Conservation (phyloP, 2,113 vertebrate species). For the Pipa parva region DNA sequence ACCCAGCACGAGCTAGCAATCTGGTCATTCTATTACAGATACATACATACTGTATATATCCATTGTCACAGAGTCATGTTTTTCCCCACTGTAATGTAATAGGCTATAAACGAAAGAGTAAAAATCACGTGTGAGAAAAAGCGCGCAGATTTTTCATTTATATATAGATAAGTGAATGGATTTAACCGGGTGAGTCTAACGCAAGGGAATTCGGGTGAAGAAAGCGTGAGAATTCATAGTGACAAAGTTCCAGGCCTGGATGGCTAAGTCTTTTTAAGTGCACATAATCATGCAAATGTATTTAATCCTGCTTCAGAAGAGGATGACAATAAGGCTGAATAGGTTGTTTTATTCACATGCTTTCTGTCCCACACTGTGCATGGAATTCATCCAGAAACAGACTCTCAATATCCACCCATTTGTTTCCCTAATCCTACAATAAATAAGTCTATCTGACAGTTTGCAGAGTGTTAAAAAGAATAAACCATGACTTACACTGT, state of each 20-base stretch:
- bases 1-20: too few species aligned
- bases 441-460: background rate
- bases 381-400: background rate
- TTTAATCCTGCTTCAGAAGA: slow-evolving; percentile 2
- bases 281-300: slow-evolving; percentile 2
- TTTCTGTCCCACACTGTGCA: background rate
- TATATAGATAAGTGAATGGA: background rate
- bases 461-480: background rate
- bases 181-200: background rate
- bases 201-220: background rate
- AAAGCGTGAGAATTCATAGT: background rate
- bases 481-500: slow-evolving; percentile 64
- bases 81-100: too few species aligned
- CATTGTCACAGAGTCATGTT: too few species aligned
- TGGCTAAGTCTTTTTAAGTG: background rate
- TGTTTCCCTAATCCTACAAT: slow-evolving; percentile 22
- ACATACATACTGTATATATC: too few species aligned
- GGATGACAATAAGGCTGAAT: background rate
- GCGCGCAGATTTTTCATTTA: too few species aligned
- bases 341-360: background rate
- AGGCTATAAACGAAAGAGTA: too few species aligned
- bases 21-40: too few species aligned
- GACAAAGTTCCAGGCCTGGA: background rate
- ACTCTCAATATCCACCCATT: background rate
- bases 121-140: too few species aligned